Evolutionary conservation across 2,888 invertebrate genomes (phyloP), one percentile per base, ranked within the genome.

Genomic region (Pelosia muscerda): DNA sequence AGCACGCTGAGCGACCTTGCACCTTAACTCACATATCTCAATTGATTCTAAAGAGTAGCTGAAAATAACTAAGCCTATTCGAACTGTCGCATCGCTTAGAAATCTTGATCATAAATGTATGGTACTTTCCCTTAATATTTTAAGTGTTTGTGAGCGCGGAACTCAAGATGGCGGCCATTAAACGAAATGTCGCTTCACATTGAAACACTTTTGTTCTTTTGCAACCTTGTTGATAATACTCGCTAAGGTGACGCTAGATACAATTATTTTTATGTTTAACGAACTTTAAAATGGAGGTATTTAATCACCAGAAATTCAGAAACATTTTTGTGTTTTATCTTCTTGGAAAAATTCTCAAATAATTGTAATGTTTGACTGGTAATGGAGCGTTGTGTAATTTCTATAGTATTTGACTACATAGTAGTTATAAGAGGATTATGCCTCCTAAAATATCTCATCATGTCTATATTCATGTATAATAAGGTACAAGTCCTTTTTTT

Each of bases 161-260:
- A 83, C 84, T 86, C 78, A 81, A 79, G 84, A 89, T 86, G 84
- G 74, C 78, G 69, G 78, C 76, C 86, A 85, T 88, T 87, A 87
- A 86, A 86, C 72, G 78, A 82, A 88, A 88, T 84, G 84, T 78
- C 73, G 76, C 80, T 83, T 78, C 75, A 83, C 81, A 86, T 82
- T 86, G 82, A 85, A 86, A 85, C 84, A 85, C 81, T 85, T 79
- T 69, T 59, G 74, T 73, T 72, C 31, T 65, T 70, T 65, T 63
- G 60, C 53, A 76, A 72, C 69, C 66, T 74, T 71, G 69, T 77
- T 70, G 65, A 68, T 73, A 65, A 74, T 61, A 76, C 69, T 62
- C 63, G 68, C 65, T 71, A 63, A 68, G 55, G 68, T 60, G 70
- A 58, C 42, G 63, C 13, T 49, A 61, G 73, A 69, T 63, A 42